Conservation (phyloP, 2,797 vertebrate species). For the Masticophis lateralis region DNA sequence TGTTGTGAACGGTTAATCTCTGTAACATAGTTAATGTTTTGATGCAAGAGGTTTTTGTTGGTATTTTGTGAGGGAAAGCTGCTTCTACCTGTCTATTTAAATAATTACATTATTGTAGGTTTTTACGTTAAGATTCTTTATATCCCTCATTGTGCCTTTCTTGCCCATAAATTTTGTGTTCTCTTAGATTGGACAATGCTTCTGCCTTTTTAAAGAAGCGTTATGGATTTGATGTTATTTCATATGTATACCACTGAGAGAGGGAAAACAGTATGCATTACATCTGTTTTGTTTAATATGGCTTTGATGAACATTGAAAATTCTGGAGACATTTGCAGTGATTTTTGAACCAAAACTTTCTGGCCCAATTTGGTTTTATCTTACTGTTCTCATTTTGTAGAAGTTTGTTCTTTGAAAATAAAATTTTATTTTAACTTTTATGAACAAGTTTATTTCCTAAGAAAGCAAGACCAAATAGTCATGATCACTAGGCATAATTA, state of each 20-base stretch:
- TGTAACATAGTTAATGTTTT: not conserved
- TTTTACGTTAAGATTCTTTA: not conserved
- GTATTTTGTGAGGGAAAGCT: not conserved
- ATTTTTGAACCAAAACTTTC: not conserved
- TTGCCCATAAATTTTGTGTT: not conserved
- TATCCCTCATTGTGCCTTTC: not conserved
- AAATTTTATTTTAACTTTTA: not conserved
- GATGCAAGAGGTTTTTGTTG: not conserved
- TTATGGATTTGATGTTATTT: not conserved
- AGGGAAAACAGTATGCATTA: not conserved
- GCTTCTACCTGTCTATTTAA: not conserved
- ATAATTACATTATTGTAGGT: not conserved
- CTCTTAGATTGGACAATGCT: not conserved
- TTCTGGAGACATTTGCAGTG: not conserved
- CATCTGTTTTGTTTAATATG: not conserved
- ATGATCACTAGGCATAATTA: not conserved
- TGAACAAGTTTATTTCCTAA: not conserved
- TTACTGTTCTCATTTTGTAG: not conserved
- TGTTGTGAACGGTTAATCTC: not conserved
- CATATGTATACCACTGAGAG: not conserved
- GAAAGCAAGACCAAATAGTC: not conserved
- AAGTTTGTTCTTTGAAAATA: not conserved
- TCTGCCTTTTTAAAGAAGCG: not conserved
- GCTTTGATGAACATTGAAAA: not conserved
- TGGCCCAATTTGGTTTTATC: not conserved